Evolutionary conservation across 2,113 vertebrate species (phyloP).

Genomic region (Plecotus auritus): DNA sequence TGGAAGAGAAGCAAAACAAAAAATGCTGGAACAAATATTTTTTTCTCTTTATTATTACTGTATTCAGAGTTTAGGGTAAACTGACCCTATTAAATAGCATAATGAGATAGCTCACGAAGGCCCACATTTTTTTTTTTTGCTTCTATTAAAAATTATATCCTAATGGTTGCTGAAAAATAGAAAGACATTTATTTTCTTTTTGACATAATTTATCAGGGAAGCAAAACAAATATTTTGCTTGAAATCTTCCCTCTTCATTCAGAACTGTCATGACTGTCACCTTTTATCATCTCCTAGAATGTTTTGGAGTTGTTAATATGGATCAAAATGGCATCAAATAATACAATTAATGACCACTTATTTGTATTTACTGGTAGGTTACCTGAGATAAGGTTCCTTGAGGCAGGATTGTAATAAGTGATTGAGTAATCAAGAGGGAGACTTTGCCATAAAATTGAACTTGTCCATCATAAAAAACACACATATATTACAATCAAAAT

Average conservation of each 20-base stretch:
- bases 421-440: neutral
- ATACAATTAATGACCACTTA: neutral
- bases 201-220: neutral
- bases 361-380: neutral
- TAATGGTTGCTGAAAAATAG: neutral
- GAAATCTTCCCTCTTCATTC: neutral
- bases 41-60: neutral
- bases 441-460: neutral
- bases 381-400: neutral
- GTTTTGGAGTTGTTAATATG: neutral
- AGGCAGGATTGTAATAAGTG: neutral
- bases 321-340: neutral
- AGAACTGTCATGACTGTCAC: neutral
- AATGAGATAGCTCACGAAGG: neutral
- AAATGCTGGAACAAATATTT: neutral
- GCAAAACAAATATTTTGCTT: neutral
- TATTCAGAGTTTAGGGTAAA: neutral
- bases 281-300: neutral
- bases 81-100: neutral
- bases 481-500: neutral
- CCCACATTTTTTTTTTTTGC: neutral
- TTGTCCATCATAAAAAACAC: neutral
- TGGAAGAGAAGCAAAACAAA: neutral
- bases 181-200: neutral
- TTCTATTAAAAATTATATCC: neutral